A percentile compares a stretch with the other conserved stretches of the same genome.
These are phyloP conservation scores for Kryptolebias marmoratus DNA, from an alignment of 2,113 vertebrate genomes.

Conservation along the genomic window DNA sequence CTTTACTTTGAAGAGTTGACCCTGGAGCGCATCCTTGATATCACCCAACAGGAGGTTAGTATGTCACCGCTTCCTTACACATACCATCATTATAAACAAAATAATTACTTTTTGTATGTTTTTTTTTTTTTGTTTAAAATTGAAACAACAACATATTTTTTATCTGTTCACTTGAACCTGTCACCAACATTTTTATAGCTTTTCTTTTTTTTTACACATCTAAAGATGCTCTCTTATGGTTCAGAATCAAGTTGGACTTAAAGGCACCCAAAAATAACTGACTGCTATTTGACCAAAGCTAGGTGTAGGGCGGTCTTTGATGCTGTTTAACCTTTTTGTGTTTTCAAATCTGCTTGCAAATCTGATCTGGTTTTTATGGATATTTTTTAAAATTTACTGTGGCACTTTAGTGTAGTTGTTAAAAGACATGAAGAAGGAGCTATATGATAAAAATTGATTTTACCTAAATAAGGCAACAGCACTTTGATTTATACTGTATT, in stretches of 20 bases:
- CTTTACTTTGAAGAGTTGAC: constrained; percentile 97
- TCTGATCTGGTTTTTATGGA: not conserved
- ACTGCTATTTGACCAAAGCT: not conserved
- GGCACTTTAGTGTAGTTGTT: not conserved
- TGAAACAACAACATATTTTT: no score
- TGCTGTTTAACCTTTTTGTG: not conserved
- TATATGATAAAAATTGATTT: no score
- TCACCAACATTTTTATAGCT: not conserved
- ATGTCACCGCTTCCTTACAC: not conserved
- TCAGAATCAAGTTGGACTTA: constrained; percentile 8
- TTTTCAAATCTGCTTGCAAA: not conserved
- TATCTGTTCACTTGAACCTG: no score
- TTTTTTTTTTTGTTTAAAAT: not conserved
- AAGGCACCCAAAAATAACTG: constrained; percentile 16
- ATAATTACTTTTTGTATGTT: not conserved
- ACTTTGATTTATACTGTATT: no score
- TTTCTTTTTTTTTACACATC: constrained; percentile 8
- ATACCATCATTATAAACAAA: not conserved
- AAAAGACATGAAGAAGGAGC: no score
- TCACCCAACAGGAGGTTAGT: constrained; percentile 92
- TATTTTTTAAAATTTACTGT: not conserved
- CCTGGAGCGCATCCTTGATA: constrained; percentile 93
- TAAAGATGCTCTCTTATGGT: not conserved
- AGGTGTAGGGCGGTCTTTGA: not conserved
- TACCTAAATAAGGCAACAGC: no score